Evolutionary conservation across 1,140 invertebrate species (phyloP), one percentile per base, ranked within the genome.

Genomic region (Drosophila malerkotliana): DNA sequence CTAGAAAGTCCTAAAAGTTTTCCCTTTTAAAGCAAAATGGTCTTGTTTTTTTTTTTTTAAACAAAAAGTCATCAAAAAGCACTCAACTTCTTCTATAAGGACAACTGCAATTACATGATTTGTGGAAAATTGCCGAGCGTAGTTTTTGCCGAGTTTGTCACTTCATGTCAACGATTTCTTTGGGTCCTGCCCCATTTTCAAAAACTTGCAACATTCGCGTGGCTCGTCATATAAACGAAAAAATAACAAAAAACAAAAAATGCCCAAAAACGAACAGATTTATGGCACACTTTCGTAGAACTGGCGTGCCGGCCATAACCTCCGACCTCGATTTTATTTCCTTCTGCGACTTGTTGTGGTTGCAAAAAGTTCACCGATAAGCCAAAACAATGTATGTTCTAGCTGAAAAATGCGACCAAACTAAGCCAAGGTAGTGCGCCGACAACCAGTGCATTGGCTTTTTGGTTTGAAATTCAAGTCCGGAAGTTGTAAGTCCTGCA

Each of bases 321-420:
- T 69, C 44, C 66, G 63, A 69, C 66, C 62, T 48, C 66, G 55
- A 52, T 61, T 37, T 56, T 39, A 14, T 18, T 44, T 7, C 14
- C 39, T 72, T 54, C 61, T 54, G 72, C 57, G 73, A 81, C 61
- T 81, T 81, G 72, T 80, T 80, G 72, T 77, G 72, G 72, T 73
- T 82, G 62, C 61, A 51, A 54, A 72, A 73, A 77, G 62, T 77
- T 77, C 54, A 39, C 58, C 79, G 74, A 82, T 81, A 81, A 81
- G 72, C 79, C 67, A 37, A 14, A 63, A 82, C 58, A 72, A 59
- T 59, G 54, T 61, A 59, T 56, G 54, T 61, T 28, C 39, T 30
- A 72, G 24, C 51, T 34, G 44, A 24, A 47, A 47, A 47, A 21
- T 47, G 49, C 32, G 58, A 21, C n/a, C 32, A n/a, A 82, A 82